phyloP scores from a whole-genome alignment of 2,113 vertebrate genomes.

The Condylura cristata region DNA sequence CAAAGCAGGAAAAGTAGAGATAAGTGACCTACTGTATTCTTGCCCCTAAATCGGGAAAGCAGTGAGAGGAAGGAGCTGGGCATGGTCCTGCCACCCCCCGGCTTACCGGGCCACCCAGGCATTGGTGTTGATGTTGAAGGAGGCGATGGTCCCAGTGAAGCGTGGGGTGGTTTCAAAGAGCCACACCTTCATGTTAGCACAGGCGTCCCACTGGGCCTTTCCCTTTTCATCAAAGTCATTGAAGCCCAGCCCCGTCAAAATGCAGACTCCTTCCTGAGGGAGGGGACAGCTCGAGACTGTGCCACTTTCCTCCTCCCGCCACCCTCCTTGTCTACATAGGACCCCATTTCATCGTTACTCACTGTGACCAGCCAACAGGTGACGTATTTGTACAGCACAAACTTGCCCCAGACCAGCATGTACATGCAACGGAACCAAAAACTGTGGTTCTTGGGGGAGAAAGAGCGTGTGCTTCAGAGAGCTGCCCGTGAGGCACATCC shows the following conservation, averaged over 20 bases:
- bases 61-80: neutral
- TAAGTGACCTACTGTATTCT: too few species aligned
- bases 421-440: slow-evolving; percentile 97
- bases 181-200: slow-evolving; percentile 98
- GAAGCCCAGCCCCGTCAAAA: slow-evolving; percentile 94
- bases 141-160: slow-evolving; percentile 95
- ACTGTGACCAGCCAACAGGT: slow-evolving; percentile 98
- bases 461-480: neutral
- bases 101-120: slow-evolving; percentile 96
- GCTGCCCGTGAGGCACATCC: too few species aligned
- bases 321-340: neutral
- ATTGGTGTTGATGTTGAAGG: slow-evolving; percentile 99
- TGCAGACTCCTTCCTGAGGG: slow-evolving; percentile 95
- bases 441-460: slow-evolving; percentile 87
- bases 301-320: accelerated
- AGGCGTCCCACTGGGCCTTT: slow-evolving; percentile 91
- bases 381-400: slow-evolving; percentile 97
- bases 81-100: neutral
- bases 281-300: neutral
- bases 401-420: slow-evolving; percentile 95
- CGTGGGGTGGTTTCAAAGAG: slow-evolving; percentile 95
- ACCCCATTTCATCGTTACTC: slow-evolving; percentile 79
- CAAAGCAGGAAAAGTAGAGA: neutral
- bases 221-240: slow-evolving; percentile 87
- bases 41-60: neutral